A percentile compares a stretch with the other conserved stretches of the same genome.
These are phyloP conservation scores for Crossaster papposus DNA, from an alignment of 53 echinoderm and acorn worm species.

Conservation along the genomic window DNA sequence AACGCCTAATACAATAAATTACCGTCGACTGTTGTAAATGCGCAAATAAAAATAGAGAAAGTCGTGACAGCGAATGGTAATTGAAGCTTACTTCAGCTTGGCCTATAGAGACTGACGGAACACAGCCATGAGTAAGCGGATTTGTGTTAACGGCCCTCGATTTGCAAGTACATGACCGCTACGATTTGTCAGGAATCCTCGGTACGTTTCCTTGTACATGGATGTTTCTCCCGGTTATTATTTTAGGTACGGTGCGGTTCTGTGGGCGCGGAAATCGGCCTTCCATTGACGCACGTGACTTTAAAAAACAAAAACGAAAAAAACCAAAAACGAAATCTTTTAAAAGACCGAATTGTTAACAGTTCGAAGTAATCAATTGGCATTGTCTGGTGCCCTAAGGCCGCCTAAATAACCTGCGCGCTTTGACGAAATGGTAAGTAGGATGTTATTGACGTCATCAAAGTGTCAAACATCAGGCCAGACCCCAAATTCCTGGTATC, in stretches of 20 bases:
- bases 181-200: constrained; percentile 9
- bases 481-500: background rate
- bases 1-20: background rate
- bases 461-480: background rate
- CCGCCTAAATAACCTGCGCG: background rate
- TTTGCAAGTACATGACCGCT: constrained; percentile 31
- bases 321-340: no score
- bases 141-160: constrained; percentile 44
- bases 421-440: background rate
- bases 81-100: constrained; percentile 12
- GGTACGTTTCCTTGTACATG: background rate
- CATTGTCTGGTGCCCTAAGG: background rate
- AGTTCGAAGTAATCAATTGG: no score
- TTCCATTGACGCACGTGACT: constrained; percentile 32
- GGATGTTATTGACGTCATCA: background rate
- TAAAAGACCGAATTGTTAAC: no score
- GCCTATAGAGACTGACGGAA: background rate
- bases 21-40: background rate
- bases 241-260: background rate
- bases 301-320: background rate
- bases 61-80: constrained; percentile 26
- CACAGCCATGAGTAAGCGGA: constrained; percentile 31
- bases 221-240: constrained; percentile 9
- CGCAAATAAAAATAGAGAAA: background rate
- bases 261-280: background rate